Conservation (phyloP, 2,888 invertebrate species). For the Zelleria hepariella region DNA sequence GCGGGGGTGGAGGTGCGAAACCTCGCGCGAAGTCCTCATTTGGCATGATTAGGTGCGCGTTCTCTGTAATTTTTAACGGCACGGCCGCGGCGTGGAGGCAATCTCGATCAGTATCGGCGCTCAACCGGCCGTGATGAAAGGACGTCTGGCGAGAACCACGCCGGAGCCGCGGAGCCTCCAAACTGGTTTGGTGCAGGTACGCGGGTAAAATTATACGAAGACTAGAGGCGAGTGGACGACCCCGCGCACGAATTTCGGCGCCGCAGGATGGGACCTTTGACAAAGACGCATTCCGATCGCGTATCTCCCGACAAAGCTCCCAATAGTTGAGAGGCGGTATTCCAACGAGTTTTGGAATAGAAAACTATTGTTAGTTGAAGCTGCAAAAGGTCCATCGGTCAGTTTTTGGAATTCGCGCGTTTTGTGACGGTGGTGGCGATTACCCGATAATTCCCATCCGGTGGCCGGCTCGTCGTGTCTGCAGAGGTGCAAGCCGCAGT, state of each 20-base stretch:
- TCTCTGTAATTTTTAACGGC: constrained; percentile 22
- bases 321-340: not conserved
- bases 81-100: constrained; percentile 12
- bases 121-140: constrained; percentile 35
- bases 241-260: constrained; percentile 42
- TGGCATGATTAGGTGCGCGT: constrained; percentile 30
- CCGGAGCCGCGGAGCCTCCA: constrained; percentile 21
- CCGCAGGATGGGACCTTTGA: constrained; percentile 40
- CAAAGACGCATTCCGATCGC: constrained; percentile 55
- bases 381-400: not conserved
- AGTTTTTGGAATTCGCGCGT: constrained; percentile 2
- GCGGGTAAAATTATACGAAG: constrained; percentile 62
- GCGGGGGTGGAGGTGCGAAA: constrained; percentile 29
- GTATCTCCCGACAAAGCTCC: constrained; percentile 27
- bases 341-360: not conserved
- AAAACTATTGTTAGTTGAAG: constrained; percentile 11
- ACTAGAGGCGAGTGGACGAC: constrained; percentile 32
- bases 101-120: constrained; percentile 25
- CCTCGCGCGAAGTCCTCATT: constrained; percentile 30
- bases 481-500: not conserved
- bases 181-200: constrained; percentile 66
- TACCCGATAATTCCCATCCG: constrained; percentile 4
- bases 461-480: not conserved
- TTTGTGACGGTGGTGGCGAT: not conserved
- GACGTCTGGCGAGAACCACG: constrained; percentile 38